Conservation (phyloP, 92 coral and sea anemone genomes). For the Umimayanthus chanpuru region DNA sequence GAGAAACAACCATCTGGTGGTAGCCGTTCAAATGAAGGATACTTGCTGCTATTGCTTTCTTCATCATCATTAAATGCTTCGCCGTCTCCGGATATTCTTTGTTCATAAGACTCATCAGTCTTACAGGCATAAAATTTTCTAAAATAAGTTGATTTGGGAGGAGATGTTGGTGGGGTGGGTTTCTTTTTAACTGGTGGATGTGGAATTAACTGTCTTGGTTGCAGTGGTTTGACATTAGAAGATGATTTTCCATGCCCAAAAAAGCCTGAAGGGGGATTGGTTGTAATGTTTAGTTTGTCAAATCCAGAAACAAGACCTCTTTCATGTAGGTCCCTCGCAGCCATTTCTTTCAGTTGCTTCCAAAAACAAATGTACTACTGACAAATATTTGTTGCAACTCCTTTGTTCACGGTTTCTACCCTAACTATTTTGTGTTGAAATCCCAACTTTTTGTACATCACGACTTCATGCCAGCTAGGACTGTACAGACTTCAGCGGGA, state of each 20-base stretch:
- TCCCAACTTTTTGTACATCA: background rate
- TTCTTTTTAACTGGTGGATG: conserved; percentile 46
- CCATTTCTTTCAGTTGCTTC: conserved; percentile 6
- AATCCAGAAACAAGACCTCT: conserved; percentile 8
- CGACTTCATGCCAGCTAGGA: background rate
- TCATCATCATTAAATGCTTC: conserved; percentile 77
- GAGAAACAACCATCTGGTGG: conserved; percentile 99
- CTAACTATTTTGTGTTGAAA: too few relatives aligned
- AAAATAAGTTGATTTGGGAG: conserved; percentile 53
- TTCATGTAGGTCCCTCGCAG: conserved; percentile 22
- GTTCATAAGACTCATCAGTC: conserved; percentile 51
- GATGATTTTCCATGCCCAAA: conserved; percentile 3
- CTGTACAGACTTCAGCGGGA: background rate
- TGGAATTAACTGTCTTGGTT: conserved; percentile 16
- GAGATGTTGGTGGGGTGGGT: conserved; percentile 70
- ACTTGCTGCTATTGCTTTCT: conserved; percentile 54
- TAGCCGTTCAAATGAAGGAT: conserved; percentile 75
- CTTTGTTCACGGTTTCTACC: background rate
- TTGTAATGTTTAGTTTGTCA: conserved; percentile 14
- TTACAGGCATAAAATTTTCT: conserved; percentile 74
- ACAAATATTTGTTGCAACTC: background rate
- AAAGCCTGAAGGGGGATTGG: conserved; percentile 34
- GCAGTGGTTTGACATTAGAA: background rate
- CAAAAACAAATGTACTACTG: background rate
- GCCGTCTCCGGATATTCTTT: conserved; percentile 90